Percentiles rank a stretch among this genome's conserved stretches.
Evolutionary conservation across 2,888 invertebrate species (phyloP).

Genomic region (Marasmarcha lunaedactyla): DNA sequence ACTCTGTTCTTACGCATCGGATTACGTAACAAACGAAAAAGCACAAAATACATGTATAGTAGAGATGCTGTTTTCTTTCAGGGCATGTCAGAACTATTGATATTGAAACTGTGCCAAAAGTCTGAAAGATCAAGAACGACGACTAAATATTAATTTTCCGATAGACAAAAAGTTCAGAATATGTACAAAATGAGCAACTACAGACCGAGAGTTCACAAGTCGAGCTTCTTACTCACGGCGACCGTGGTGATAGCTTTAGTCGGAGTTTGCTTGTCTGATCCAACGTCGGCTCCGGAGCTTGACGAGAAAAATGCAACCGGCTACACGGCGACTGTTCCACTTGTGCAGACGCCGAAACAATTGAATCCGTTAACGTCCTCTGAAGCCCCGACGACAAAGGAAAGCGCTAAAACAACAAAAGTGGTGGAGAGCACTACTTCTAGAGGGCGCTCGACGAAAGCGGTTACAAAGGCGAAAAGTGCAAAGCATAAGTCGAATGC

Average conservation of each 20-base stretch:
- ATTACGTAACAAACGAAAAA: too few species aligned
- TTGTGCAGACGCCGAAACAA: not conserved
- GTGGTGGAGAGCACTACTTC: slow-evolving; percentile 34
- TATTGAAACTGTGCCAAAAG: slow-evolving; percentile 24
- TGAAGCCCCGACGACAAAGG: slow-evolving; percentile 42
- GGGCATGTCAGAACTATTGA: slow-evolving; percentile 16
- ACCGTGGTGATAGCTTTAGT: slow-evolving; percentile 35
- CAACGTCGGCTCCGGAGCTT: slow-evolving; percentile 24
- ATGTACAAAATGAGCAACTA: slow-evolving; percentile 3
- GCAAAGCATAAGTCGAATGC: slow-evolving; percentile 53
- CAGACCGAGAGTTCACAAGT: slow-evolving; percentile 14
- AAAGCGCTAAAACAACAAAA: slow-evolving; percentile 47
- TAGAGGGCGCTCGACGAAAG: slow-evolving; percentile 1
- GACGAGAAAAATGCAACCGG: slow-evolving; percentile 29
- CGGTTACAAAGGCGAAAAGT: slow-evolving; percentile 31
- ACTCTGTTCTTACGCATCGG: too few species aligned
- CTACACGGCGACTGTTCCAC: not conserved
- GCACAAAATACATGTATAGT: too few species aligned
- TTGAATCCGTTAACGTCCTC: slow-evolving; percentile 26
- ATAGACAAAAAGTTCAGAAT: not conserved
- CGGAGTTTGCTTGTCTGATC: slow-evolving; percentile 31
- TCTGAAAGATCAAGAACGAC: slow-evolving; percentile 7
- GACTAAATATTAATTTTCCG: slow-evolving; percentile 7
- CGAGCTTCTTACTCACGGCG: slow-evolving; percentile 29
- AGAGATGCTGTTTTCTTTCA: slow-evolving; percentile 18